These are phyloP conservation scores for Leptoteleia sp. DNA, from an alignment of 1,140 invertebrate genomes.

Conservation along the genomic window DNA sequence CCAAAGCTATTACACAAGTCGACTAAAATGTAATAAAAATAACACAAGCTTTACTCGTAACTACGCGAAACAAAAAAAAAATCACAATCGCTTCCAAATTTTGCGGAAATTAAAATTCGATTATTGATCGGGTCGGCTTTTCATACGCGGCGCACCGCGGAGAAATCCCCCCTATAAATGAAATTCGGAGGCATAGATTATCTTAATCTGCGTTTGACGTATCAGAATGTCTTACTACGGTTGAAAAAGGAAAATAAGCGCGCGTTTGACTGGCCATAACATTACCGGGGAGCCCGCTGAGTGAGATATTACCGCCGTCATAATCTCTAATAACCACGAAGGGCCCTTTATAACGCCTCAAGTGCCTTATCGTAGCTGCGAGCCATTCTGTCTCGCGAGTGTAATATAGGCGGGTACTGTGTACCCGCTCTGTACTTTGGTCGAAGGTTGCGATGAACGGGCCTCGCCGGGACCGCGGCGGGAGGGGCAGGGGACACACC, in stretches of 20 bases:
- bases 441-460: slow-evolving; percentile 27
- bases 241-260: slow-evolving; percentile 66
- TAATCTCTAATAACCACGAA: slow-evolving; percentile 80
- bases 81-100: no score
- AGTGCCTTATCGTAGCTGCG: slow-evolving; percentile 72
- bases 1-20: no score
- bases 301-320: slow-evolving; percentile 80
- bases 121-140: no score
- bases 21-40: no score
- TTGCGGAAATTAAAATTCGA: no score
- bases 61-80: no score
- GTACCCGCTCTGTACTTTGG: slow-evolving; percentile 59
- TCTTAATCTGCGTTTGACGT: slow-evolving; percentile 46
- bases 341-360: slow-evolving; percentile 78
- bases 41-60: no score
- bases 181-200: slow-evolving; percentile 50
- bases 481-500: background rate
- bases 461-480: slow-evolving; percentile 1
- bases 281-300: slow-evolving; percentile 78
- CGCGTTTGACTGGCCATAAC: slow-evolving; percentile 72
- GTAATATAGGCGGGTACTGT: slow-evolving; percentile 67
- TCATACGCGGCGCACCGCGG: no score
- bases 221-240: slow-evolving; percentile 51
- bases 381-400: slow-evolving; percentile 68
- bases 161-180: background rate